A percentile compares a stretch with the other conserved stretches of the same genome.
These are phyloP conservation scores for Villa cingulata DNA, from an alignment of 2,888 invertebrate species.

Conservation along the genomic window DNA sequence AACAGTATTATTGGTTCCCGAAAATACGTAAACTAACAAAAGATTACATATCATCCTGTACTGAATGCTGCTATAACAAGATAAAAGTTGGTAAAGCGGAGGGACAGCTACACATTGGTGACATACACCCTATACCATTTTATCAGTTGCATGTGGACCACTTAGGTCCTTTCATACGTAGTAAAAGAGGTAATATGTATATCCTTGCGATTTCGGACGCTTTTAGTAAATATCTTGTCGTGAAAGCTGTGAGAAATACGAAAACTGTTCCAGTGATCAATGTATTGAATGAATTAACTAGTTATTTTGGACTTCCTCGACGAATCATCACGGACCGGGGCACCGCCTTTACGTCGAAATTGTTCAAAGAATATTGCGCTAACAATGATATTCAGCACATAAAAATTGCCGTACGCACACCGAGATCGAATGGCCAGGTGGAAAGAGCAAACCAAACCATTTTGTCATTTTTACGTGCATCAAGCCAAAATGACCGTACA, in stretches of 20 bases:
- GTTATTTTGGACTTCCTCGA: conserved; percentile 1
- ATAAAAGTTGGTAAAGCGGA: neutral
- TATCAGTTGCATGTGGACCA: conserved; percentile 12
- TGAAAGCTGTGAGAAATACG: conserved; percentile 7
- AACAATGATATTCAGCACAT: conserved; percentile 16
- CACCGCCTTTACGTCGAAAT: neutral
- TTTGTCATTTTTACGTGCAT: neutral
- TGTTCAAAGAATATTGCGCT: conserved; percentile 7
- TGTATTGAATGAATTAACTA: neutral
- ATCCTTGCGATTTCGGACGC: neutral
- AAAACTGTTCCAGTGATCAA: neutral
- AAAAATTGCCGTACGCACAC: conserved; percentile 16
- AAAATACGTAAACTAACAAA: conserved; percentile 2
- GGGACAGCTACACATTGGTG: neutral
- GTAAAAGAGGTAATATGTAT: conserved; percentile 1
- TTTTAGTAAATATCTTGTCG: conserved; percentile 3
- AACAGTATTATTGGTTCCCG: conserved; percentile 1
- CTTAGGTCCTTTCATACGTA: conserved; percentile 10
- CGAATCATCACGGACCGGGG: conserved; percentile 2
- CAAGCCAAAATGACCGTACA: neutral
- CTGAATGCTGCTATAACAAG: conserved; percentile 6
- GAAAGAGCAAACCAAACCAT: conserved; percentile 7
- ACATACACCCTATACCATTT: conserved; percentile 3
- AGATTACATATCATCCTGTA: conserved; percentile 4
- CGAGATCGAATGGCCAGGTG: conserved; percentile 16